Percentiles rank a stretch among this genome's conserved stretches.
These are phyloP conservation scores for Centruroides sculpturatus DNA, from an alignment of 1,140 invertebrate species.

Conservation along the genomic window DNA sequence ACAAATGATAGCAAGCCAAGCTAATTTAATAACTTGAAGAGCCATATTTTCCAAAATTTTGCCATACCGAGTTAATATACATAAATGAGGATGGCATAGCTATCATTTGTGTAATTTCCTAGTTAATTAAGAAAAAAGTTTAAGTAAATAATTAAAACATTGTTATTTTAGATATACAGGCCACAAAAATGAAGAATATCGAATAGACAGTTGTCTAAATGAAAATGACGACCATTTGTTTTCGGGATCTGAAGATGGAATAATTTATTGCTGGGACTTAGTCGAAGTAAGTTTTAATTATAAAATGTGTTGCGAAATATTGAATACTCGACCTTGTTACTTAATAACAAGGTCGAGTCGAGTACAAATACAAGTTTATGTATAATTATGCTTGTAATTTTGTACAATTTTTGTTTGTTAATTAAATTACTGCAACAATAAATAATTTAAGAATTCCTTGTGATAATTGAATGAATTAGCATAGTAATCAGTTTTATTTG, in stretches of 20 bases:
- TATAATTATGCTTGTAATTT: not conserved
- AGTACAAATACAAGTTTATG: not conserved
- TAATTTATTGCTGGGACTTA: slow-evolving; percentile 76
- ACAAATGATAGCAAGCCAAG: too few species aligned
- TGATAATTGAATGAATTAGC: too few species aligned
- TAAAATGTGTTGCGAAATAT: not conserved
- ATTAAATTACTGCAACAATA: too few species aligned
- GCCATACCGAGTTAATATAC: too few species aligned
- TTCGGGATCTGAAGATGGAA: slow-evolving; percentile 73
- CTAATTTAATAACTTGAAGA: too few species aligned
- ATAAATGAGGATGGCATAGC: too few species aligned
- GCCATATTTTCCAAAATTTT: too few species aligned
- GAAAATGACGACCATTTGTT: slow-evolving; percentile 64
- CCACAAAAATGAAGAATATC: slow-evolving; percentile 59
- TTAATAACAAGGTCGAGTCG: not conserved
- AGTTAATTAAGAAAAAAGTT: too few species aligned
- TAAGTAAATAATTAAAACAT: too few species aligned
- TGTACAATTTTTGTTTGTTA: not conserved
- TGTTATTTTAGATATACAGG: slow-evolving; percentile 34
- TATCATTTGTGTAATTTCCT: too few species aligned
- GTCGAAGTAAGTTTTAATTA: slow-evolving; percentile 31
- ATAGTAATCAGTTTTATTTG: too few species aligned
- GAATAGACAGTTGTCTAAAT: slow-evolving; percentile 71
- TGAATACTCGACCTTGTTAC: not conserved
- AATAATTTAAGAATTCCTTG: too few species aligned